phyloP scores from a whole-genome alignment of 2,888 invertebrate species.

The Nymphalis urticae region DNA sequence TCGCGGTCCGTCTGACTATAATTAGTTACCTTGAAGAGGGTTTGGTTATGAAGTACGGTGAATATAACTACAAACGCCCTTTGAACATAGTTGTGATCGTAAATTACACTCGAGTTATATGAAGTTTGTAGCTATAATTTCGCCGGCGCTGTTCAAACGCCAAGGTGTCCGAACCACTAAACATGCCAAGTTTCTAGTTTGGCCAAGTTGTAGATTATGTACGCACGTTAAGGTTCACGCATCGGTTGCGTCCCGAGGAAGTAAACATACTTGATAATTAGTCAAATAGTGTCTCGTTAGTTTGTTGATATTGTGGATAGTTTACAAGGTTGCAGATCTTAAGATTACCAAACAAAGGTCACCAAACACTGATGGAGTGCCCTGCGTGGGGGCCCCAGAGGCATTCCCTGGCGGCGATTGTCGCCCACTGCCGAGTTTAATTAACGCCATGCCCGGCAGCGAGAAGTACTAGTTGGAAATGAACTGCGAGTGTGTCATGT shows the following conservation, averaged over 20 bases:
- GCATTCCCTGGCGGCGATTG: too few species aligned
- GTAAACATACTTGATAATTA: neutral
- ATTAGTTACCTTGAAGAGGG: constrained; percentile 16
- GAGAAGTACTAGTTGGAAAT: too few species aligned
- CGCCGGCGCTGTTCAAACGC: constrained; percentile 15
- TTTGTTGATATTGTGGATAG: neutral
- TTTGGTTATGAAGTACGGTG: constrained; percentile 4
- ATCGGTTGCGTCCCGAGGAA: neutral
- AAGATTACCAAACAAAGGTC: too few species aligned
- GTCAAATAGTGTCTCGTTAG: neutral
- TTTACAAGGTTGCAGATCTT: neutral
- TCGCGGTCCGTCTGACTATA: constrained; percentile 14
- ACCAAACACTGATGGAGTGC: too few species aligned
- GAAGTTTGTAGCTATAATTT: constrained; percentile 24
- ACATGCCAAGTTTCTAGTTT: constrained; percentile 16
- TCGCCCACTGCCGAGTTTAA: too few species aligned
- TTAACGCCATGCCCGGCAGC: too few species aligned
- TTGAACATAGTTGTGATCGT: constrained; percentile 26
- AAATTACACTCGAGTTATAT: constrained; percentile 28
- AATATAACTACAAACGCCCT: constrained; percentile 21
- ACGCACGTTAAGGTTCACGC: constrained; percentile 3
- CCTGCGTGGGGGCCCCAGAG: too few species aligned
- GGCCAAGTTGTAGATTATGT: constrained; percentile 5
- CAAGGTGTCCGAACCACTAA: constrained; percentile 22
- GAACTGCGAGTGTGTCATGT: too few species aligned